Percentiles rank a stretch among this genome's conserved stretches.
Evolutionary conservation across 2,113 vertebrate genomes (phyloP).

Genomic region (Forbesichthys agassizii): DNA sequence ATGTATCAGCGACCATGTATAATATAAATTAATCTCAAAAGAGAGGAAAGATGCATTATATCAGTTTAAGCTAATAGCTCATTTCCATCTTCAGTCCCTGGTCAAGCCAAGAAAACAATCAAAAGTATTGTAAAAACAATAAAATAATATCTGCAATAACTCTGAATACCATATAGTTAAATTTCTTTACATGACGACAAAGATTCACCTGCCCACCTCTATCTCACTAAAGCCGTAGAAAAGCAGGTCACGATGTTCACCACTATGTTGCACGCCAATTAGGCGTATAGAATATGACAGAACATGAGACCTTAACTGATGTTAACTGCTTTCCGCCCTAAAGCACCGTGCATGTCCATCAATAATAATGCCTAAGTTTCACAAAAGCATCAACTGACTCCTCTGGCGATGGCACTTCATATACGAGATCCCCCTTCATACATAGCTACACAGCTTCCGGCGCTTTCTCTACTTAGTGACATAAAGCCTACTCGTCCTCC

Average conservation of each 20-base stretch:
- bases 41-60: not conserved
- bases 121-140: too few species aligned
- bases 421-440: slow-evolving; percentile 36
- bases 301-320: slow-evolving; percentile 42
- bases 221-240: slow-evolving; percentile 18
- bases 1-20: too few species aligned
- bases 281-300: slow-evolving; percentile 22
- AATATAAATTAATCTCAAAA: not conserved
- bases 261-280: slow-evolving; percentile 37
- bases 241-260: slow-evolving; percentile 19
- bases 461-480: slow-evolving; percentile 43
- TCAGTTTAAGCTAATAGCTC: too few species aligned
- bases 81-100: not conserved
- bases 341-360: slow-evolving; percentile 46
- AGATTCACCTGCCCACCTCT: slow-evolving; percentile 10
- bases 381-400: slow-evolving; percentile 46
- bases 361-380: slow-evolving; percentile 45
- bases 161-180: too few species aligned
- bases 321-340: slow-evolving; percentile 39
- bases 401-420: slow-evolving; percentile 34
- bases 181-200: too few species aligned
- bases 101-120: not conserved
- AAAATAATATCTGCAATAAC: too few species aligned
- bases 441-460: slow-evolving; percentile 40
- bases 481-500: slow-evolving; percentile 29